Conservation (phyloP, 2,797 vertebrate genomes). For the Pogonophryne albipinna region DNA sequence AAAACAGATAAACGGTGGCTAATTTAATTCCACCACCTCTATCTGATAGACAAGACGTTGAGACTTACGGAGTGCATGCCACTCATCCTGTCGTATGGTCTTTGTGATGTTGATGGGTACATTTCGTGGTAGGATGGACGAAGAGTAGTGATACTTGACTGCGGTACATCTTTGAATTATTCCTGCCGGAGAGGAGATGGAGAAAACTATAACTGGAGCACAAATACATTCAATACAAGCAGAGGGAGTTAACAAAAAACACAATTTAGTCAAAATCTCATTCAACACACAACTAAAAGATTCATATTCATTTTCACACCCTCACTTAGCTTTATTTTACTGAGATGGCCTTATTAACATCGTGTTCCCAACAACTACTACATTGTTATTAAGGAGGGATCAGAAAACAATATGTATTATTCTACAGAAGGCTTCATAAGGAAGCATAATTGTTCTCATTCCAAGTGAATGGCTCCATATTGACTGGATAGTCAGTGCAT, state of each 20-base stretch:
- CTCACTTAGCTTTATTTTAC: conserved; percentile 46
- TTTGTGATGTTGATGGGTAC: conserved; percentile 93
- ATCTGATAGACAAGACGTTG: conserved; percentile 8
- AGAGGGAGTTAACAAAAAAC: conserved; percentile 10
- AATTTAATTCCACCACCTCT: not conserved
- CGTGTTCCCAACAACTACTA: conserved; percentile 33
- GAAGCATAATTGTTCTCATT: conserved; percentile 34
- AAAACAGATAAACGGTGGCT: not conserved
- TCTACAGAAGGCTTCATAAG: conserved; percentile 7
- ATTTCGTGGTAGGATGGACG: conserved; percentile 92
- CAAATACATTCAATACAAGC: not conserved
- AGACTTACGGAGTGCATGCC: conserved; percentile 95
- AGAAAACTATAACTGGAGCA: conserved; percentile 30
- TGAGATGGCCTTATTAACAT: conserved; percentile 50
- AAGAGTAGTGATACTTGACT: conserved; percentile 96
- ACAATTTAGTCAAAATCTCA: conserved; percentile 26
- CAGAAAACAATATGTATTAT: conserved; percentile 59
- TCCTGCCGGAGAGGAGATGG: conserved; percentile 75
- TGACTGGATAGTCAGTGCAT: too few species aligned
- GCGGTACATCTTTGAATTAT: conserved; percentile 91
- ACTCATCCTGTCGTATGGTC: conserved; percentile 95
- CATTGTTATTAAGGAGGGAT: conserved; percentile 54
- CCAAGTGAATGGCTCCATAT: conserved; percentile 23
- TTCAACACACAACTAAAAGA: conserved; percentile 13
- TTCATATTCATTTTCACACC: conserved; percentile 45